Evolutionary conservation across 2,888 invertebrate species (phyloP).

Genomic region (Antitype chi): DNA sequence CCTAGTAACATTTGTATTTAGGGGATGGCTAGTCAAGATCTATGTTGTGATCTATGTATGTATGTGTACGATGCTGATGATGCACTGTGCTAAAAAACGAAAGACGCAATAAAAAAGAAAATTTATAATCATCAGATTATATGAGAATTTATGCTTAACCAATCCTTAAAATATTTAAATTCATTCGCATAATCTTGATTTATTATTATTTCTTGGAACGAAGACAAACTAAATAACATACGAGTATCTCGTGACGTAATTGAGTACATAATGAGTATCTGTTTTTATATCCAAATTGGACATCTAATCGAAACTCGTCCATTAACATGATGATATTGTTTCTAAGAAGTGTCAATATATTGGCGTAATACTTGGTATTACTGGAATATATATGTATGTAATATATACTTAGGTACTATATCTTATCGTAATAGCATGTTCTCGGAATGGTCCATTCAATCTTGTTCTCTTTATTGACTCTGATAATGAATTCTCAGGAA

Average conservation of each 20-base stretch:
- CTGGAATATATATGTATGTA: not conserved
- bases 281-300: conserved; percentile 47
- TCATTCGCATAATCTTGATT: conserved; percentile 22
- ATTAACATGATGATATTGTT: conserved; percentile 43
- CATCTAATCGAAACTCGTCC: conserved; percentile 37
- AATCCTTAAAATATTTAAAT: conserved; percentile 14
- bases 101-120: conserved; percentile 8
- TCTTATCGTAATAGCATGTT: conserved; percentile 57
- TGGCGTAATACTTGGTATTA: conserved; percentile 40
- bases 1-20: not conserved
- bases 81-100: not conserved
- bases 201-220: conserved; percentile 30
- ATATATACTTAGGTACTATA: conserved; percentile 17
- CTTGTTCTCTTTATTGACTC: conserved; percentile 60
- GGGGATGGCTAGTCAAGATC: not conserved
- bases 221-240: conserved; percentile 19
- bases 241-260: conserved; percentile 26
- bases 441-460: conserved; percentile 62
- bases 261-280: conserved; percentile 33
- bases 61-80: not conserved
- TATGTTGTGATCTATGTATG: too few relatives aligned
- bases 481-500: conserved; percentile 59
- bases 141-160: not conserved
- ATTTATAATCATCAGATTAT: not conserved
- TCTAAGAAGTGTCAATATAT: conserved; percentile 59